Conservation (phyloP, 2,888 invertebrate genomes). For the Candidula unifasciata region DNA sequence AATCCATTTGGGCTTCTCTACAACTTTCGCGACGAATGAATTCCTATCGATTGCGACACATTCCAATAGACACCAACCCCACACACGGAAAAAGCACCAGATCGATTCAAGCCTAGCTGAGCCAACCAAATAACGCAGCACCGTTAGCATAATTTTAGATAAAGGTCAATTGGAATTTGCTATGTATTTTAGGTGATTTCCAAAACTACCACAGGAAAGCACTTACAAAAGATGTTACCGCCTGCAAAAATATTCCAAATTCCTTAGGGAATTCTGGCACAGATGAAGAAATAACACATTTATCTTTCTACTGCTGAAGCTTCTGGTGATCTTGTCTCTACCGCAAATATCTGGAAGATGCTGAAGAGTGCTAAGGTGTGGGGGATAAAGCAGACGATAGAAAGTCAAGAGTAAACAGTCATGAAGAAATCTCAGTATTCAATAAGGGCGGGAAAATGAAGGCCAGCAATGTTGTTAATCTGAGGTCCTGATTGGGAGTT, state of each 20-base stretch:
- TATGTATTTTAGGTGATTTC: background rate
- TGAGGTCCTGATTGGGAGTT: background rate
- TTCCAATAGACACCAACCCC: too few relatives aligned
- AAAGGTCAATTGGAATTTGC: conserved; percentile 11
- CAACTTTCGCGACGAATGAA: background rate
- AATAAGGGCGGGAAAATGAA: background rate
- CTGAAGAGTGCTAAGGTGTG: background rate
- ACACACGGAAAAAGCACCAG: too few relatives aligned
- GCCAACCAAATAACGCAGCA: background rate
- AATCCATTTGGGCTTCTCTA: background rate
- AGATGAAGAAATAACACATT: conserved; percentile 2
- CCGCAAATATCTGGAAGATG: background rate
- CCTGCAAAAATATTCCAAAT: conserved; percentile 1
- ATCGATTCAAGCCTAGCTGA: background rate
- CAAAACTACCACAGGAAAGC: background rate
- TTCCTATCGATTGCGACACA: background rate
- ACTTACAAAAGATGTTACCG: background rate
- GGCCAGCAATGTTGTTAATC: background rate
- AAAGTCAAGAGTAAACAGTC: background rate
- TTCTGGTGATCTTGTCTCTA: background rate
- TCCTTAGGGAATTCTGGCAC: background rate
- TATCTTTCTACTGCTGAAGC: background rate
- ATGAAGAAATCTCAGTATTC: background rate
- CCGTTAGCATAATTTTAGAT: background rate
- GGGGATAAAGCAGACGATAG: background rate